Conservation (phyloP, 2,888 invertebrate genomes). For the Crematogaster levior region DNA sequence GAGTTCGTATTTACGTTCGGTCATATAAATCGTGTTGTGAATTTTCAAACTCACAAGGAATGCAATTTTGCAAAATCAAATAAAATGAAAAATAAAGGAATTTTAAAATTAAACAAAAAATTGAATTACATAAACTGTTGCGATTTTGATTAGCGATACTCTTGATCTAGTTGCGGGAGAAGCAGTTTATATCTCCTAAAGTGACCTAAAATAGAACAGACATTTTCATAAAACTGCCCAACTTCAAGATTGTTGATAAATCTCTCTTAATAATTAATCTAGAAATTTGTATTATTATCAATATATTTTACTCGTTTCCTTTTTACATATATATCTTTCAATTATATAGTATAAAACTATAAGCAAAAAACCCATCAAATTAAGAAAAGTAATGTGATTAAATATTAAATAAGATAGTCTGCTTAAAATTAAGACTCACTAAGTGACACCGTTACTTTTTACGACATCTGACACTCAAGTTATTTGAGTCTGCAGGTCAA, state of each 20-base stretch:
- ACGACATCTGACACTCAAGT: background rate
- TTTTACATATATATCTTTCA: background rate
- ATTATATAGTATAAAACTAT: background rate
- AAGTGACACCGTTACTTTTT: background rate
- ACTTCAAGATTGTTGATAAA: slow-evolving; percentile 12
- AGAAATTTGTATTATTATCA: background rate
- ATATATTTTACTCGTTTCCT: background rate
- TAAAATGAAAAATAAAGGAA: background rate
- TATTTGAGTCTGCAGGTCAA: background rate
- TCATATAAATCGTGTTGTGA: background rate
- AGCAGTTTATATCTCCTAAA: slow-evolving; percentile 33
- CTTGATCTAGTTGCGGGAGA: slow-evolving; percentile 26
- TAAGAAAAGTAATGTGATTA: background rate
- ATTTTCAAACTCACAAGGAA: background rate
- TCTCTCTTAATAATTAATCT: background rate
- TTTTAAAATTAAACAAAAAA: background rate
- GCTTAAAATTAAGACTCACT: background rate
- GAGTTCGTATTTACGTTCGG: background rate
- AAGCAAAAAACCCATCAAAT: background rate
- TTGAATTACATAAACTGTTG: slow-evolving; percentile 12
- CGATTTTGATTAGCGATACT: slow-evolving; percentile 7
- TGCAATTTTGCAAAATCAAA: background rate
- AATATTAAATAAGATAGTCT: background rate
- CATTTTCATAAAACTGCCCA: slow-evolving; percentile 21
- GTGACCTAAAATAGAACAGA: slow-evolving; percentile 30